These are phyloP conservation scores for Delichon dasypus DNA, from an alignment of 2,797 vertebrate genomes.

Conservation along the genomic window DNA sequence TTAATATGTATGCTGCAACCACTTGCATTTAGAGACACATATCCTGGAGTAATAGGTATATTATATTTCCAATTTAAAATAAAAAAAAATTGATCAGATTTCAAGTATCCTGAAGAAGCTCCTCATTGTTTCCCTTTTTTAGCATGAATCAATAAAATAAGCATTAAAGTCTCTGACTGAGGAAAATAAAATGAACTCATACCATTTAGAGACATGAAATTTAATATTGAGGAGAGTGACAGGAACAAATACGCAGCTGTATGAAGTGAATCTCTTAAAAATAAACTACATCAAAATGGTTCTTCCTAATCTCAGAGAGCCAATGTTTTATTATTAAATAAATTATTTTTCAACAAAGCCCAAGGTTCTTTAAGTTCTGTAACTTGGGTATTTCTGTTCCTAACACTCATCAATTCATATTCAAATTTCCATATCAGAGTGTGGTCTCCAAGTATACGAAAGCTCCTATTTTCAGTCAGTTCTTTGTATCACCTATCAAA, in stretches of 20 bases:
- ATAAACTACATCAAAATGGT: background rate
- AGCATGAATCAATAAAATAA: constrained; percentile 58
- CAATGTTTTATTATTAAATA: background rate
- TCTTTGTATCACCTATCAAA: background rate
- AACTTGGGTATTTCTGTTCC: background rate
- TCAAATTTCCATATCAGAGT: background rate
- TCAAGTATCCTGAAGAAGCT: constrained; percentile 54
- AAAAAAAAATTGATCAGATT: constrained; percentile 57
- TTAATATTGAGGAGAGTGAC: constrained; percentile 21
- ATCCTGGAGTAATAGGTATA: constrained; percentile 41
- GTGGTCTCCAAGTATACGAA: background rate
- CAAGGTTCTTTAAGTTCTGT: background rate
- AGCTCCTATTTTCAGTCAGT: background rate
- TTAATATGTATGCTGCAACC: constrained; percentile 28
- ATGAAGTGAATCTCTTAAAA: background rate
- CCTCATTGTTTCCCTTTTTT: constrained; percentile 40
- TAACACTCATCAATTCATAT: background rate
- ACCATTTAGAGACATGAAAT: constrained; percentile 55
- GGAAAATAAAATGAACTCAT: constrained; percentile 54
- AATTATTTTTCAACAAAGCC: background rate
- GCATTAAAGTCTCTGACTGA: constrained; percentile 60
- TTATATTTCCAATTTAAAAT: constrained; percentile 60
- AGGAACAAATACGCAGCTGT: constrained; percentile 16
- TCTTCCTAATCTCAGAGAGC: background rate
- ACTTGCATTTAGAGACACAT: constrained; percentile 44